These are phyloP conservation scores for Phrynosoma blainvillii DNA, from an alignment of 2,113 vertebrate genomes.

Conservation along the genomic window DNA sequence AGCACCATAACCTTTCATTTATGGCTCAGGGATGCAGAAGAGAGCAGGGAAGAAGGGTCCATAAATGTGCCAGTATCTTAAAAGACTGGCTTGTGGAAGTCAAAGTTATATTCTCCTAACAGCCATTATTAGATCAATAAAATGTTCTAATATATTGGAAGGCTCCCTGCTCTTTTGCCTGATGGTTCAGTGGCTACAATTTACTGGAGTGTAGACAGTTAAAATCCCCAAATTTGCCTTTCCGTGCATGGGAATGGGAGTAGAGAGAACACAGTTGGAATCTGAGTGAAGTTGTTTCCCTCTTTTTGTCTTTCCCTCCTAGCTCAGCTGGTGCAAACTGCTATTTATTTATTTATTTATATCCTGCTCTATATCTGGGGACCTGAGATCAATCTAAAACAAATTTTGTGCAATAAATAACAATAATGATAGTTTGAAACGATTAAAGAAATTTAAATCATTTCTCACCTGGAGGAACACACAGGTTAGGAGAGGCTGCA, in stretches of 20 bases:
- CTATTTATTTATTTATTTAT: too few relatives aligned
- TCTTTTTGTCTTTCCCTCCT: too few relatives aligned
- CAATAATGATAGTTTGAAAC: too few relatives aligned
- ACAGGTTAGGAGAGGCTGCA: too few relatives aligned
- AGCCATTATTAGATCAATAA: not conserved
- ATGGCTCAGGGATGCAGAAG: not conserved
- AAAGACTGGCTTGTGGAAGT: not conserved
- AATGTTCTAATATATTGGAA: not conserved
- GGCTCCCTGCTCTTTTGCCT: not conserved
- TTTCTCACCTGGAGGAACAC: too few relatives aligned
- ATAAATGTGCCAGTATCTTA: not conserved
- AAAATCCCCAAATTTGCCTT: not conserved
- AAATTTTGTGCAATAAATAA: too few relatives aligned
- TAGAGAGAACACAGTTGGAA: too few relatives aligned
- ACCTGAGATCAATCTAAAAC: too few relatives aligned
- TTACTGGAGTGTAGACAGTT: not conserved
- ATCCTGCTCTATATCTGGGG: too few relatives aligned
- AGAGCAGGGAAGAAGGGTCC: not conserved
- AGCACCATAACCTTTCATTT: not conserved
- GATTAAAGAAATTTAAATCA: too few relatives aligned
- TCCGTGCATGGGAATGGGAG: not conserved
- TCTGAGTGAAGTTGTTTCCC: too few relatives aligned
- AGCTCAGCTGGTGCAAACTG: too few relatives aligned
- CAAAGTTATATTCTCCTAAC: not conserved
- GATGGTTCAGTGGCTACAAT: not conserved